Percentiles rank a stretch among this genome's conserved stretches.
These are phyloP conservation scores for Smittia aterrima DNA, from an alignment of 2,888 invertebrate species.

Conservation along the genomic window DNA sequence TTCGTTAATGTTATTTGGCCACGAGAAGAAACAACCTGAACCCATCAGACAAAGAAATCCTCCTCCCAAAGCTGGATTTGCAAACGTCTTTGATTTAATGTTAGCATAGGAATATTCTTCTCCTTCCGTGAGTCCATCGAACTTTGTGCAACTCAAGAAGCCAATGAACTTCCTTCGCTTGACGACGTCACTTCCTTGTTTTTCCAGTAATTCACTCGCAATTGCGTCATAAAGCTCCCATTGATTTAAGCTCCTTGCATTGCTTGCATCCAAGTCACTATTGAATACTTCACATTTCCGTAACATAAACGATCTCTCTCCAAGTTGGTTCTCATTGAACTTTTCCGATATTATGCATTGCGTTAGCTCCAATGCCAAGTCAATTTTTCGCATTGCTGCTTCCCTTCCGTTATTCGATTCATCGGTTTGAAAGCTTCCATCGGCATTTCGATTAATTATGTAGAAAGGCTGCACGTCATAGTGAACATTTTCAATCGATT, in stretches of 20 bases:
- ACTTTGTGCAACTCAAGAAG: slow-evolving; percentile 84
- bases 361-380: slow-evolving; percentile 73
- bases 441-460: slow-evolving; percentile 76
- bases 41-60: slow-evolving; percentile 91
- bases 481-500: background rate
- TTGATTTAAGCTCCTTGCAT: slow-evolving; percentile 71
- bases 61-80: slow-evolving; percentile 86
- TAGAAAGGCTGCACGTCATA: slow-evolving; percentile 67
- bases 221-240: slow-evolving; percentile 81
- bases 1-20: slow-evolving; percentile 73
- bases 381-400: slow-evolving; percentile 73
- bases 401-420: slow-evolving; percentile 56
- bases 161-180: slow-evolving; percentile 77
- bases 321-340: slow-evolving; percentile 73
- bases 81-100: slow-evolving; percentile 67
- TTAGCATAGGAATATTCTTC: slow-evolving; percentile 67
- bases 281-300: slow-evolving; percentile 73
- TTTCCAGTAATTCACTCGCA: slow-evolving; percentile 79
- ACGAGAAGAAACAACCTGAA: slow-evolving; percentile 84
- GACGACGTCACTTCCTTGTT: slow-evolving; percentile 60
- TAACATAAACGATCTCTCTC: slow-evolving; percentile 77
- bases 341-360: slow-evolving; percentile 88
- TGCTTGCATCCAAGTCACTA: slow-evolving; percentile 67
- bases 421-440: slow-evolving; percentile 70
- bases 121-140: slow-evolving; percentile 61